A percentile compares a stretch with the other conserved stretches of the same genome.
phyloP scores from a whole-genome alignment of 2,113 vertebrate genomes.

The Tympanuchus pallidicinctus region DNA sequence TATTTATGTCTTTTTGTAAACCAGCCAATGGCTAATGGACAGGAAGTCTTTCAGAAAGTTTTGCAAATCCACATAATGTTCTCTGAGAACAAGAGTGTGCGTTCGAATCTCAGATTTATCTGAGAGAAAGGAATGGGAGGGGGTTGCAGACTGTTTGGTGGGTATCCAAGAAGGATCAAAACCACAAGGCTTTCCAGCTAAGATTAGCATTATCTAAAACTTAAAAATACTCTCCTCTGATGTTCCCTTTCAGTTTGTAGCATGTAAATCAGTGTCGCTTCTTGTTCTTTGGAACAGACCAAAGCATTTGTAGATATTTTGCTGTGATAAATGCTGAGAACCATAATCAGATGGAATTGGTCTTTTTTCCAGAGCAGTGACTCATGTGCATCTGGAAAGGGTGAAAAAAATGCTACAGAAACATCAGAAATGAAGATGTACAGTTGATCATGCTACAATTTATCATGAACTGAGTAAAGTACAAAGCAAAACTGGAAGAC shows the following conservation, averaged over 20 bases:
- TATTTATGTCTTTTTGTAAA: slow-evolving; percentile 73
- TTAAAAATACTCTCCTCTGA: slow-evolving; percentile 58
- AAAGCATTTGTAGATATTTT: background rate
- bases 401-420: slow-evolving; percentile 4
- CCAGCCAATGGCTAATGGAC: slow-evolving; percentile 71
- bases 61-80: slow-evolving; percentile 70
- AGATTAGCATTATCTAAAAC: slow-evolving; percentile 66
- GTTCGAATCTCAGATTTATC: slow-evolving; percentile 64
- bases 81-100: slow-evolving; percentile 15
- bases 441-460: background rate
- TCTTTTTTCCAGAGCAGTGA: background rate
- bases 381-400: background rate
- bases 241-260: slow-evolving; percentile 45
- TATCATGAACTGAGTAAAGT: background rate
- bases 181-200: slow-evolving; percentile 49
- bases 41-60: slow-evolving; percentile 69
- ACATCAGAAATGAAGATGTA: background rate
- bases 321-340: background rate
- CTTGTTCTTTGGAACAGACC: slow-evolving; percentile 28
- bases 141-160: slow-evolving; percentile 45
- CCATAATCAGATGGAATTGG: background rate
- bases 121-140: slow-evolving; percentile 28
- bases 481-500: background rate
- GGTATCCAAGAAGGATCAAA: slow-evolving; percentile 54
- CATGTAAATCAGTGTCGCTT: slow-evolving; percentile 45